Base-by-base conservation (phyloP, 2,113 vertebrate genomes). In the Plectropomus leopardus region DNA sequence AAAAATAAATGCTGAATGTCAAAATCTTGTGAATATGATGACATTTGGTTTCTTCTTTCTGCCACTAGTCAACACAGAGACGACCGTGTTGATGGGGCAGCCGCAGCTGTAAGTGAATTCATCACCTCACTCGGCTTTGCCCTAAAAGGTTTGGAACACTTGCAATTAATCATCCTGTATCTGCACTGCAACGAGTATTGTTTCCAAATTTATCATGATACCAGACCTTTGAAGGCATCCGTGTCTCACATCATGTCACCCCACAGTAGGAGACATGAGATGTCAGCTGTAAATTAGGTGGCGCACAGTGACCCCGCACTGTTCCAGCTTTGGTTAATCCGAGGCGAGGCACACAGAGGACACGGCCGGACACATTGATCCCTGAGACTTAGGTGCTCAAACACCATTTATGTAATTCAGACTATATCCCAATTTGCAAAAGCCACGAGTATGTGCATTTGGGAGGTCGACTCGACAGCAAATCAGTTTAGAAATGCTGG, bases 251-350 rank as follows among this genome's bases (percentile, higher is more conserved):
- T 80, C 72, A 75, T 88, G 78, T 72, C 75, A 66, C 61, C 76
- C 88, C 72, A 71, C 89, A 76, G 86, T 88, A 75, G 85, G 91
- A 82, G 80, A 82, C 82, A 85, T 47, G 86, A 70, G 88, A 86
- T 80, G 88, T 87, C 87, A 91, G 92, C 86, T 88, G 88, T 89
- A 88, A 89, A 87, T 90, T 87, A 91, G 88, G 86, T 81, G 88
- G 82, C 78, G 79, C 82, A 85, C 75, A 57, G 66, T 82, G 90
- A 86, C 80, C 82, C 81, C 64, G 28, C 64, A 17, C 64, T 78
- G 82, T 88, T 87, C 85, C 88, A 91, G 84, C 89, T 82, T 71
- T 73, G 82, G 61, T 78, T 90, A 89, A 92, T 89, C 86, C 88
- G 5, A 76, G 77, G 76, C 32, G 58, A 84, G 77, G 74, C 73